Percentiles rank a stretch among this genome's conserved stretches.
Conservation (phyloP, 2,113 vertebrate genomes). For the Actenoides hombroni region DNA sequence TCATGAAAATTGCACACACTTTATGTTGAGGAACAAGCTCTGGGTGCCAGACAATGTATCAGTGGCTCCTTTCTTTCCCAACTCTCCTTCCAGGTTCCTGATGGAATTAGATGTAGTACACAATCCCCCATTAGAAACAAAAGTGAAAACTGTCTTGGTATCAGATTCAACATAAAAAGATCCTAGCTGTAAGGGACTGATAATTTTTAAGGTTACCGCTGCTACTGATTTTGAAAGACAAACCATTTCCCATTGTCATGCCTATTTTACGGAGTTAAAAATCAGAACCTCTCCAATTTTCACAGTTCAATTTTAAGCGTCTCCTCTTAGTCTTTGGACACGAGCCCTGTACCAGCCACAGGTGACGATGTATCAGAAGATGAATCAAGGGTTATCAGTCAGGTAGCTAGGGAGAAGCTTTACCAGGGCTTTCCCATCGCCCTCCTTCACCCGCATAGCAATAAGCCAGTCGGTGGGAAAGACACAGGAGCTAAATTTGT, state of each 20-base stretch:
- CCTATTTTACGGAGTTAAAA: not conserved
- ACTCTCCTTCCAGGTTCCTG: not conserved
- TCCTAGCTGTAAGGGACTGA: not conserved
- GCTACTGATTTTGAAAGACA: not conserved
- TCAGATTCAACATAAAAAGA: not conserved
- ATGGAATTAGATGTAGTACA: not conserved
- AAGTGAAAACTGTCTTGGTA: not conserved
- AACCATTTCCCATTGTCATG: not conserved
- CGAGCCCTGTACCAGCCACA: not conserved
- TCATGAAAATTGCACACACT: not conserved
- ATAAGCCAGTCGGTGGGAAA: not conserved
- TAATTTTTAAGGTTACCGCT: not conserved
- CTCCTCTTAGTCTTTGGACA: not conserved
- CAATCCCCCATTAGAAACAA: not conserved
- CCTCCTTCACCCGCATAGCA: not conserved
- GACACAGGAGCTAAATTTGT: not conserved
- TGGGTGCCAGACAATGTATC: not conserved
- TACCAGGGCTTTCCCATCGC: not conserved
- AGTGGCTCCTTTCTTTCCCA: not conserved
- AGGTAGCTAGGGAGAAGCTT: not conserved
- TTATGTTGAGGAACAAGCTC: not conserved
- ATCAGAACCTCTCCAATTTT: not conserved
- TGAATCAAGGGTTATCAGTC: not conserved
- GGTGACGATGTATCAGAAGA: not conserved
- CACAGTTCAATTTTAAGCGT: not conserved